phyloP scores from a whole-genome alignment of 2,113 vertebrate genomes.

The Catharus minimus region DNA sequence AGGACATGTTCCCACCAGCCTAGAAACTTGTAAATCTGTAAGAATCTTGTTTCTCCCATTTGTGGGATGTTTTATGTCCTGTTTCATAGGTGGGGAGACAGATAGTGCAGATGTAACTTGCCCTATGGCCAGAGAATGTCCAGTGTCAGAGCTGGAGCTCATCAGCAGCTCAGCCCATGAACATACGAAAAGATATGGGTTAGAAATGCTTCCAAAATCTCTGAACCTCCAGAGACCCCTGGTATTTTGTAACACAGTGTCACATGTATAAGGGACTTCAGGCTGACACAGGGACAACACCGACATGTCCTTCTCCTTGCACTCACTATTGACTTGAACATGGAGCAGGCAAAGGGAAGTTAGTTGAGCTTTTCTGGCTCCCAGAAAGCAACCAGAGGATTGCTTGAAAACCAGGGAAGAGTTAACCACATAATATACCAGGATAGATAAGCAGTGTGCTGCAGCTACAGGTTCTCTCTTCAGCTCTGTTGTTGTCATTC shows the following conservation, averaged over 20 bases:
- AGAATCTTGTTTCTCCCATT: neutral
- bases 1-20: neutral
- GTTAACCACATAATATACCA: neutral
- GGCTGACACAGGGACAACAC: neutral
- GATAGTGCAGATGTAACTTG: neutral
- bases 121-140: neutral
- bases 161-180: neutral
- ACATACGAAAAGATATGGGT: accelerated
- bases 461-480: neutral
- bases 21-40: neutral
- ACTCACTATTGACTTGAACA: accelerated
- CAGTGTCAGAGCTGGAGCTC: neutral
- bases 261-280: neutral
- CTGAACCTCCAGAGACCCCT: neutral
- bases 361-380: neutral
- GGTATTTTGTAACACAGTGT: neutral
- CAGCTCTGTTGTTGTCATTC: neutral
- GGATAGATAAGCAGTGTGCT: neutral
- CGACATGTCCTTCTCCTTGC: neutral
- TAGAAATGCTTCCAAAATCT: neutral
- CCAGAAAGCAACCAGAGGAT: neutral
- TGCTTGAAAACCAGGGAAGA: neutral
- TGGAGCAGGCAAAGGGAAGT: neutral
- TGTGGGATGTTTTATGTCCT: neutral
- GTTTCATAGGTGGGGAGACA: neutral